These are phyloP conservation scores for Metellina segmentata DNA, from an alignment of 2,888 invertebrate species.

Conservation along the genomic window DNA sequence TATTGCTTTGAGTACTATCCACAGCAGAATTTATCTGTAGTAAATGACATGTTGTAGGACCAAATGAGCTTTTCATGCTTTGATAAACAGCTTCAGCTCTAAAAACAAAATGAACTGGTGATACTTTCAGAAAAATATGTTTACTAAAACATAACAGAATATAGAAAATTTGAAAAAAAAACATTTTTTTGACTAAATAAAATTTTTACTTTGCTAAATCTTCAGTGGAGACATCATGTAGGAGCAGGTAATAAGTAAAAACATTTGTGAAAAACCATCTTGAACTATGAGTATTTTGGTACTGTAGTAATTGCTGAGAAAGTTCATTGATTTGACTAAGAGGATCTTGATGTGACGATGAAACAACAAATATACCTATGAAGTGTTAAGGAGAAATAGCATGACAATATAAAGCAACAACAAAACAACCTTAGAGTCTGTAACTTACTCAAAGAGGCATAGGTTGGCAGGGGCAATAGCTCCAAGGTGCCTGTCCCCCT, in stretches of 20 bases:
- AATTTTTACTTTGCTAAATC: slow-evolving; percentile 87
- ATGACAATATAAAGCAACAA: neutral
- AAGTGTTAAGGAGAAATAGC: slow-evolving; percentile 34
- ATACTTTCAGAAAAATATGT: slow-evolving; percentile 77
- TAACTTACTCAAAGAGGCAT: no score
- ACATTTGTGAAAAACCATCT: slow-evolving; percentile 86
- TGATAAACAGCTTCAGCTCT: slow-evolving; percentile 93
- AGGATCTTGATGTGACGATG: slow-evolving; percentile 84
- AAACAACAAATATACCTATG: slow-evolving; percentile 83
- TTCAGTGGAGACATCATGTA: slow-evolving; percentile 90
- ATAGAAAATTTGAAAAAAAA: neutral
- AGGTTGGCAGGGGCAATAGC: no score
- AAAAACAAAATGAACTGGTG: slow-evolving; percentile 64
- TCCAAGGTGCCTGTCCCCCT: no score
- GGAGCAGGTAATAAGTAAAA: slow-evolving; percentile 92
- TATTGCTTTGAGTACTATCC: slow-evolving; percentile 46
- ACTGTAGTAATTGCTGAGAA: slow-evolving; percentile 88
- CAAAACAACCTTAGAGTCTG: no score
- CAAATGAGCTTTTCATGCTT: slow-evolving; percentile 92
- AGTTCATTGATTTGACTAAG: slow-evolving; percentile 90
- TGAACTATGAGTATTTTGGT: slow-evolving; percentile 85
- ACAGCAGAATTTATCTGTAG: slow-evolving; percentile 90
- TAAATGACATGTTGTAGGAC: slow-evolving; percentile 92
- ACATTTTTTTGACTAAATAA: slow-evolving; percentile 18
- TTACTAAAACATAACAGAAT: slow-evolving; percentile 4